Evolutionary conservation across 2,888 invertebrate species (phyloP), one percentile per base, ranked within the genome.

Genomic region (Chalcis sispes): DNA sequence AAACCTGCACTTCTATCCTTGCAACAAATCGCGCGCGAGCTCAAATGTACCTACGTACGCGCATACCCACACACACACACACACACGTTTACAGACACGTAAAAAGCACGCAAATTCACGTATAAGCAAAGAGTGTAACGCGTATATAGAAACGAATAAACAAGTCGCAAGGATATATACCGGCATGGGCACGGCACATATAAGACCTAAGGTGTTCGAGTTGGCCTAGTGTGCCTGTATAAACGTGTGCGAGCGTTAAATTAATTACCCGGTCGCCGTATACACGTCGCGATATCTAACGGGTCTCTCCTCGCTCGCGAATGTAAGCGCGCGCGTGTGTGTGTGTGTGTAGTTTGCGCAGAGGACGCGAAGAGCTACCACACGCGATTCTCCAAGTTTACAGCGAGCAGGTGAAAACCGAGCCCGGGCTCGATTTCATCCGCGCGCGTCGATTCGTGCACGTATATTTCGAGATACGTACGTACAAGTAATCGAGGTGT

Each of bases 211-310:
- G 80, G 80, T 80, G 80, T 80, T 80, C 77, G 80, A 80, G 80
- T 71, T 75, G 75, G 56, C 66, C 74, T 74, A 75, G 62, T 56
- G 75, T 69, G 18, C 20, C 29, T 64, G 10, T 23, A 40, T 65
- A 59, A 10, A 52, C 46, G 32, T 25, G n/a, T 20, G 27, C 13
- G 52, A 20, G 36, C n/a, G 81, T 82, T 81, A 87, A 88, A 88
- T 88, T 88, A 88, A 88, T 88, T 88, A 87, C 85, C 87, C 82
- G 83, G 85, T 86, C 81, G 84, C 79, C 79, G 84, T 23, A 56
- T 15, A 15, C 20, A 46, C 18, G n/a, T n/a, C n/a, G 62, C 29
- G 67, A 67, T 69, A 61, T 52, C 67, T 88, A 88, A 88, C 88
- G 88, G 88, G 83, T 84, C 86, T 87, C 84, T 81, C 25, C 15